Percentiles rank a stretch among this genome's conserved stretches.
Conservation (phyloP, 2,888 invertebrate species). For the Erebia epiphron region DNA sequence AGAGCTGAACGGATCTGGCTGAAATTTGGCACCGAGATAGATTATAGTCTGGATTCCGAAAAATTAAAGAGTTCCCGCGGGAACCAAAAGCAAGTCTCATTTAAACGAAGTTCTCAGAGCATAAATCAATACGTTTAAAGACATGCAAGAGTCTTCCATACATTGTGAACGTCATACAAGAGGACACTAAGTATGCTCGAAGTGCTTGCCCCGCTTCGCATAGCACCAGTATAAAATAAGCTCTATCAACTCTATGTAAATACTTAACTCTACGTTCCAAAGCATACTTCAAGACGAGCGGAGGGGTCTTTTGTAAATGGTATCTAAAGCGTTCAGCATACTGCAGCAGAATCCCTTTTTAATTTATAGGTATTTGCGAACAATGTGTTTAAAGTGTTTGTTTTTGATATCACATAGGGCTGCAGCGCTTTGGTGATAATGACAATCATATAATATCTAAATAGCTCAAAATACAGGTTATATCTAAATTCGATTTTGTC, state of each 20-base stretch:
- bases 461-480: no score
- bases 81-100: neutral
- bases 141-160: neutral
- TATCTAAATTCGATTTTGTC: no score
- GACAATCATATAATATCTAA: no score
- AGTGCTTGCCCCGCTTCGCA: slow-evolving; percentile 21
- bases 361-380: slow-evolving; percentile 6
- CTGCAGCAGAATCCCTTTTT: neutral
- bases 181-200: neutral
- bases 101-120: neutral
- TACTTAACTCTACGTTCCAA: neutral
- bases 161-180: slow-evolving; percentile 2
- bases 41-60: no score
- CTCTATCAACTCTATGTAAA: slow-evolving; percentile 6
- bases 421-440: no score
- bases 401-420: neutral
- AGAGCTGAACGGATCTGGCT: no score
- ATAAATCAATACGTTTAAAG: slow-evolving; percentile 2
- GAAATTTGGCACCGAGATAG: no score
- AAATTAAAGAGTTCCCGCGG: no score
- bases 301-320: slow-evolving; percentile 14
- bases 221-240: slow-evolving; percentile 25
- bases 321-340: neutral
- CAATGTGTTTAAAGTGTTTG: neutral
- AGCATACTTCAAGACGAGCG: neutral